Conservation (phyloP, 2,888 invertebrate genomes). For the Tyria jacobaeae region DNA sequence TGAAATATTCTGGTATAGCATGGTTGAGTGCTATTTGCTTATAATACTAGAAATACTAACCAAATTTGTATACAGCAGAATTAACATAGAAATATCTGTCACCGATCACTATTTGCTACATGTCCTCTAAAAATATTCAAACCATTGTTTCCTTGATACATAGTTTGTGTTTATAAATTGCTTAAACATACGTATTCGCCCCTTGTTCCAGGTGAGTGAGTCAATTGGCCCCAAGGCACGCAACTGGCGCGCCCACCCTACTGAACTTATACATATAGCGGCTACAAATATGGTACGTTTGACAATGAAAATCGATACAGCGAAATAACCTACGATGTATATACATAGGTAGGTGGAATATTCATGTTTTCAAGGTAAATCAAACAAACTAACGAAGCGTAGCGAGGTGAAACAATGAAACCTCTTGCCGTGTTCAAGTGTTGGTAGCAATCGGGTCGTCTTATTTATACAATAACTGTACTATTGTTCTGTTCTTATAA, state of each 20-base stretch:
- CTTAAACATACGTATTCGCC: conserved; percentile 57
- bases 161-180: conserved; percentile 51
- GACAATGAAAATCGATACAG: conserved; percentile 45
- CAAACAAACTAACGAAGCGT: not conserved
- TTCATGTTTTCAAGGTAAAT: conserved; percentile 14
- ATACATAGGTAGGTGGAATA: conserved; percentile 10
- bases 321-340: conserved; percentile 11
- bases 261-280: conserved; percentile 34
- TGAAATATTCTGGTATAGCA: too few relatives aligned
- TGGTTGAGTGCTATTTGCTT: not conserved
- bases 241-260: conserved; percentile 61
- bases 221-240: conserved; percentile 57
- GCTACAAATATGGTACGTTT: conserved; percentile 26
- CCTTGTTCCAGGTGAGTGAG: conserved; percentile 77
- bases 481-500: not conserved
- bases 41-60: not conserved
- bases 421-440: not conserved
- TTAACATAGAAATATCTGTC: conserved; percentile 53
- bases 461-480: not conserved
- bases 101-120: conserved; percentile 42
- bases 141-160: conserved; percentile 36
- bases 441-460: not conserved
- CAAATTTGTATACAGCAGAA: conserved; percentile 7
- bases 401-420: conserved; percentile 11
- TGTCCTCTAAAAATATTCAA: conserved; percentile 37